Percentiles rank a stretch among this genome's conserved stretches.
phyloP scores from a whole-genome alignment of 1,140 invertebrate species.

The Lepidotrigona ventralis region DNA sequence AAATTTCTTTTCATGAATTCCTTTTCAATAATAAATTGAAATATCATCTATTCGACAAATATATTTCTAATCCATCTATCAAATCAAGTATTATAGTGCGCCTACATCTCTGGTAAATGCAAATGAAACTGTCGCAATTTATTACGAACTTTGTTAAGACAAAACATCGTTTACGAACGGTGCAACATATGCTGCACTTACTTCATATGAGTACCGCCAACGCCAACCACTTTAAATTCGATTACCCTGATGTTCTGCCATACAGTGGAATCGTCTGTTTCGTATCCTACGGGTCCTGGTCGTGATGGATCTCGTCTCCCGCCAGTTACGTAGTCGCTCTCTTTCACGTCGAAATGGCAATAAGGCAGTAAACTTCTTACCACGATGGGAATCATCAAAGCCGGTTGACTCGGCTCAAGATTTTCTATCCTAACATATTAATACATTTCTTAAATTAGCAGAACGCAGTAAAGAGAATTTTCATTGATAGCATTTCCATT shows the following conservation, averaged over 20 bases:
- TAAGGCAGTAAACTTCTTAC: constrained; percentile 79
- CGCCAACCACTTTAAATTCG: constrained; percentile 80
- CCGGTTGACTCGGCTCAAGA: constrained; percentile 58
- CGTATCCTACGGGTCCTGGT: constrained; percentile 53
- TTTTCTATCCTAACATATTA: constrained; percentile 69
- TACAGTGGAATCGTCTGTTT: constrained; percentile 65
- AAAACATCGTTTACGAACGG: neutral
- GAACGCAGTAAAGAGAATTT: too few species aligned
- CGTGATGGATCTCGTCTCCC: constrained; percentile 72
- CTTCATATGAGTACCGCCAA: constrained; percentile 68
- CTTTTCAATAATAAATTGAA: too few species aligned
- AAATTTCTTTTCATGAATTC: too few species aligned
- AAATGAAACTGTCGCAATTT: constrained; percentile 8
- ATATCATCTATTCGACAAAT: too few species aligned
- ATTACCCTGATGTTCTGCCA: constrained; percentile 76
- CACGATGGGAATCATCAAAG: constrained; percentile 59
- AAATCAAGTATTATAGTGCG: too few species aligned
- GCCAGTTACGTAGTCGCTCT: constrained; percentile 79
- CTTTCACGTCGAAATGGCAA: constrained; percentile 80
- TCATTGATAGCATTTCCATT: too few species aligned
- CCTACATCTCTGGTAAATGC: neutral
- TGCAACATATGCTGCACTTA: constrained; percentile 25
- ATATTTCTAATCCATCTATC: too few species aligned
- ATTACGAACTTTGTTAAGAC: neutral
- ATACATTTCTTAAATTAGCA: neutral